phyloP scores from a whole-genome alignment of 2,113 vertebrate genomes.

The Pituophis catenifer region DNA sequence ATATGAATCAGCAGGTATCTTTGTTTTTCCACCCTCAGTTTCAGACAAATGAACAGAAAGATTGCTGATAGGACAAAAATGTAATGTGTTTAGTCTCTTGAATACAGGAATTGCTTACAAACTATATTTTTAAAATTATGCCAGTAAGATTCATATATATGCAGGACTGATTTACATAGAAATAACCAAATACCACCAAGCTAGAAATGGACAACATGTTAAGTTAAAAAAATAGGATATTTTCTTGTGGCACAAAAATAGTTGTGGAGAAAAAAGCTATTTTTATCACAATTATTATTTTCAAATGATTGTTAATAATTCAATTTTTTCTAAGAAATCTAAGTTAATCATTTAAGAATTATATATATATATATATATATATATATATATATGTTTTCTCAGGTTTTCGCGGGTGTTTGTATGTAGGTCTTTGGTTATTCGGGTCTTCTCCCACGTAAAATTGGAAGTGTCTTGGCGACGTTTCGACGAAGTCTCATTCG shows the following conservation, averaged over 20 bases:
- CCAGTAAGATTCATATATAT: slow-evolving; percentile 34
- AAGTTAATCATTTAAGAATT: neutral
- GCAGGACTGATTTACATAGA: slow-evolving; percentile 29
- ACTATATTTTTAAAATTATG: slow-evolving; percentile 40
- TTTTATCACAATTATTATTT: neutral
- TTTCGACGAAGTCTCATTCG: no score
- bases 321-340: neutral
- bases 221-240: slow-evolving; percentile 9
- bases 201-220: slow-evolving; percentile 34
- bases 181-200: slow-evolving; percentile 39
- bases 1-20: slow-evolving; percentile 19
- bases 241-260: slow-evolving; percentile 31
- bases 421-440: no score
- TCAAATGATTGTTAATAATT: neutral
- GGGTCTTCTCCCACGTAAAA: no score
- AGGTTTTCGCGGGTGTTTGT: no score
- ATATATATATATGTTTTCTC: no score
- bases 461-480: no score
- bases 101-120: slow-evolving; percentile 42
- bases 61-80: slow-evolving; percentile 36
- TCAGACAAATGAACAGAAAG: neutral
- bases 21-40: slow-evolving; percentile 28
- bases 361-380: neutral
- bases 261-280: neutral
- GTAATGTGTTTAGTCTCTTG: slow-evolving; percentile 37